A percentile compares a stretch with the other conserved stretches of the same genome.
phyloP scores from a whole-genome alignment of 2,113 vertebrate species.

The Cyanoliseus patagonus region DNA sequence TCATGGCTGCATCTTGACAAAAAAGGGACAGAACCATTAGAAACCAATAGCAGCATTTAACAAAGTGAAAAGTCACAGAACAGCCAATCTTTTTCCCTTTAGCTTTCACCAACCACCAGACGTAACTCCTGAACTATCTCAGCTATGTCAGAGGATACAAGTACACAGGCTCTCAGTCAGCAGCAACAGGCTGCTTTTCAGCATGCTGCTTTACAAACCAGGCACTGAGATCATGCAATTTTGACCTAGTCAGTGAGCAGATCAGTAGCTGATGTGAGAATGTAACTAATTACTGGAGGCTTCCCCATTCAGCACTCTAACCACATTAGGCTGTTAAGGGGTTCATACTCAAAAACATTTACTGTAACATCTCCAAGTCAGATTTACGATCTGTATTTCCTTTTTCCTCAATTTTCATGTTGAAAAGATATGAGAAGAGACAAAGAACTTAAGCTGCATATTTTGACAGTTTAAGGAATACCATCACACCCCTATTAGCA shows the following conservation, averaged over 20 bases:
- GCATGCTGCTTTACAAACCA: not conserved
- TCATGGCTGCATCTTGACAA: not conserved
- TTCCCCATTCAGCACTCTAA: not conserved
- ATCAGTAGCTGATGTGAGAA: not conserved
- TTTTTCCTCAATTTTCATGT: not conserved
- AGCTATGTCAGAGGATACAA: slow-evolving; percentile 8
- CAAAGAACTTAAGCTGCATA: not conserved
- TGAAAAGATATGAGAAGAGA: not conserved
- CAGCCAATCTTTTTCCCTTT: not conserved
- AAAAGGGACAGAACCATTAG: not conserved
- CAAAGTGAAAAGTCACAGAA: not conserved
- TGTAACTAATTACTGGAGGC: not conserved
- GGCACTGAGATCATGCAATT: not conserved
- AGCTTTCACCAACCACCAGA: not conserved
- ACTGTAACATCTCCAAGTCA: not conserved
- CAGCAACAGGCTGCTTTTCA: not conserved
- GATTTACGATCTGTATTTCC: not conserved
- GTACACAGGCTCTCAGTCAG: not conserved
- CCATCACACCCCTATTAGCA: accelerated
- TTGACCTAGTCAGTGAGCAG: not conserved
- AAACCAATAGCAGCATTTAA: not conserved
- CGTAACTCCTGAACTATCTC: not conserved
- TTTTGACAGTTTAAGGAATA: not conserved
- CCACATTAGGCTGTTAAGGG: not conserved
- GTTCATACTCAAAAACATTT: not conserved